phyloP scores from a whole-genome alignment of 2,797 vertebrate species.

The Mormyrus hasselquistii region DNA sequence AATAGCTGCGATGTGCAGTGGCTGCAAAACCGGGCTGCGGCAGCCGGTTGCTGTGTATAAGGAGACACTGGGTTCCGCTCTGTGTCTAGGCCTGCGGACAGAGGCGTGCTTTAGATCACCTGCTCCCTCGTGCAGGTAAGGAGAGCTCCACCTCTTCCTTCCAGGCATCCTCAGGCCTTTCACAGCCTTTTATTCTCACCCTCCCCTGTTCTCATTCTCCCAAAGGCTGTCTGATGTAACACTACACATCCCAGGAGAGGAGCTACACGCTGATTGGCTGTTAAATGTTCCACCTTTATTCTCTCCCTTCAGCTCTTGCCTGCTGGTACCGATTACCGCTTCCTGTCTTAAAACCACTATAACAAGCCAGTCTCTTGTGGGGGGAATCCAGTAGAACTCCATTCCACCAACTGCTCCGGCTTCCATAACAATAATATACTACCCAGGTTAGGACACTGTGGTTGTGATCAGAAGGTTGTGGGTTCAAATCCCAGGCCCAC shows the following conservation, averaged over 20 bases:
- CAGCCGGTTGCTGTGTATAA: not conserved
- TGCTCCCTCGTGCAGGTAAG: not conserved
- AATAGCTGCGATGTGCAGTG: not conserved
- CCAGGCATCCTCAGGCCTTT: not conserved
- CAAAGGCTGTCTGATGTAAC: constrained; percentile 20
- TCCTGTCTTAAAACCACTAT: not conserved
- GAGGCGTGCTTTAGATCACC: not conserved
- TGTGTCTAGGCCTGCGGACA: not conserved
- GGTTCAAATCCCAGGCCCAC: not conserved
- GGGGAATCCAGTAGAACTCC: not conserved
- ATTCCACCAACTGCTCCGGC: not conserved
- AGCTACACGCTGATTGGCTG: not conserved
- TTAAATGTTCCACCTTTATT: not conserved
- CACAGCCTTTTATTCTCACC: not conserved
- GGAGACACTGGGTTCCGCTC: not conserved
- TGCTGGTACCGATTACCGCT: not conserved
- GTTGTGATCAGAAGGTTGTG: not conserved
- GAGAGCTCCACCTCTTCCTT: not conserved
- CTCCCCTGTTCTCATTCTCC: not conserved
- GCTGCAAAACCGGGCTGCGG: not conserved
- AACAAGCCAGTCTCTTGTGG: not conserved
- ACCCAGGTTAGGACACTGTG: not conserved
- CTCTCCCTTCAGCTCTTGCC: not conserved
- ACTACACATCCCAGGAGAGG: not conserved
- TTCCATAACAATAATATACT: not conserved